Conservation (phyloP, 1,140 invertebrate genomes). For the Copidosoma floridanum region DNA sequence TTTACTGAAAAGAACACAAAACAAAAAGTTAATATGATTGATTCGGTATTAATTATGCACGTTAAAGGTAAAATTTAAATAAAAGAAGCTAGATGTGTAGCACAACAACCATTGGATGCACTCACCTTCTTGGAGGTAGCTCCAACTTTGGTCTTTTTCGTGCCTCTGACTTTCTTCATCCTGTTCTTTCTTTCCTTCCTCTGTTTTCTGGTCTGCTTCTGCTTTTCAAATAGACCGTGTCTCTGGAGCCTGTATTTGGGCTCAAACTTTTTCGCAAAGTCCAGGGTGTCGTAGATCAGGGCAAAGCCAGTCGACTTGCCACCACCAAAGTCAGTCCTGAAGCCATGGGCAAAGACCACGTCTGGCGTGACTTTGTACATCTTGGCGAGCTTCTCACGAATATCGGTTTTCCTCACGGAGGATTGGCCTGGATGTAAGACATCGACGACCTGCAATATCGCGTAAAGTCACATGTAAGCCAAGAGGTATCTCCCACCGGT, state of each 20-base stretch:
- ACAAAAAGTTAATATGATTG: too few relatives aligned
- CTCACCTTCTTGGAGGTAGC: slow-evolving; percentile 85
- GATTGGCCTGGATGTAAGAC: slow-evolving; percentile 93
- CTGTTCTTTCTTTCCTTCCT: slow-evolving; percentile 99
- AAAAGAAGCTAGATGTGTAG: too few relatives aligned
- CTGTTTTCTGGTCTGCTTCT: slow-evolving; percentile 92
- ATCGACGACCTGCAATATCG: slow-evolving; percentile 75
- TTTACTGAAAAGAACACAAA: too few relatives aligned
- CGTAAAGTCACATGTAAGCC: not conserved
- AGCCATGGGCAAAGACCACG: slow-evolving; percentile 96
- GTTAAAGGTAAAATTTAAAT: too few relatives aligned
- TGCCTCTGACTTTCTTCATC: slow-evolving; percentile 99
- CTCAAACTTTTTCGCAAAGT: slow-evolving; percentile 98
- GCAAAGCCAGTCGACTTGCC: slow-evolving; percentile 97
- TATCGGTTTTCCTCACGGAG: slow-evolving; percentile 94
- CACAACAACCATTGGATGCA: too few relatives aligned
- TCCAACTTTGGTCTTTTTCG: slow-evolving; percentile 96
- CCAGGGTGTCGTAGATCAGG: slow-evolving; percentile 95
- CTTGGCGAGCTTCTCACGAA: slow-evolving; percentile 94
- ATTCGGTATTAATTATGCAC: too few relatives aligned
- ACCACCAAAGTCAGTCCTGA: slow-evolving; percentile 96
- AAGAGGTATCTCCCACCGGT: too few relatives aligned
- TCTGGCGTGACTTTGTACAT: slow-evolving; percentile 99
- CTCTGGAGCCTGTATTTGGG: slow-evolving; percentile 92
- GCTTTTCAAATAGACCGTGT: slow-evolving; percentile 90